Evolutionary conservation across 2,113 vertebrate genomes (phyloP).

Genomic region (Gambusia affinis): DNA sequence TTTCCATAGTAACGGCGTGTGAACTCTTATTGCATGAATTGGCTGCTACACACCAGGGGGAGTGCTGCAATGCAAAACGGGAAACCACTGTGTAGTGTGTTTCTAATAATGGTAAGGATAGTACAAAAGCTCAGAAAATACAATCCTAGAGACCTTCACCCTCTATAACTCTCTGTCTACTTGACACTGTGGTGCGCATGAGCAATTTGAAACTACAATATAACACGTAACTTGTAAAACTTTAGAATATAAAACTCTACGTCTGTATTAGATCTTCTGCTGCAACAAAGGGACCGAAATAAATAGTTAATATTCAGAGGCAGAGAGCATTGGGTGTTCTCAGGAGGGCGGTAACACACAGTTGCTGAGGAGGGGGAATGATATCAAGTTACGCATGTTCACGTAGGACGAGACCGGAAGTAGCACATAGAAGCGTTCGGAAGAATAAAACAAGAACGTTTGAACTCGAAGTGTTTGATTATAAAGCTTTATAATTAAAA

Average conservation of each 20-base stretch:
- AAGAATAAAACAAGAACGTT: constrained; percentile 12
- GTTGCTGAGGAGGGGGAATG: constrained; percentile 50
- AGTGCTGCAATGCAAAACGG: constrained; percentile 11
- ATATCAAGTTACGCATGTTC: constrained; percentile 8
- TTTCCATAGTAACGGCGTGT: constrained; percentile 69
- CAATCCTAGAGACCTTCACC: constrained; percentile 22
- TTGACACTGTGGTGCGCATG: neutral
- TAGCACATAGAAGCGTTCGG: neutral
- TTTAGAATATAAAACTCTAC: neutral
- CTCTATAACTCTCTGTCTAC: neutral
- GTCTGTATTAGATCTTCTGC: neutral
- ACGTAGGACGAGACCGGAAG: constrained; percentile 29
- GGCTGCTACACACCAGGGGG: constrained; percentile 37
- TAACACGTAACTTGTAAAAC: too few relatives aligned
- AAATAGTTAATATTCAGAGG: neutral
- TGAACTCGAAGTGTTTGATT: neutral
- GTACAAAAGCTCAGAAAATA: constrained; percentile 37
- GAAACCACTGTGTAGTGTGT: constrained; percentile 4
- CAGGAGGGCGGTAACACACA: constrained; percentile 39
- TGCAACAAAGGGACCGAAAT: neutral
- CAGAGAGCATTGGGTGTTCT: neutral
- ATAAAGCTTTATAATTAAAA: too few relatives aligned
- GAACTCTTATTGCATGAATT: constrained; percentile 18
- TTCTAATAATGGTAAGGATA: constrained; percentile 54
- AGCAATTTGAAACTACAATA: too few relatives aligned